A percentile compares a stretch with the other conserved stretches of the same genome.
Conservation (phyloP, 2,888 invertebrate genomes). For the Pilophorus perplexus region DNA sequence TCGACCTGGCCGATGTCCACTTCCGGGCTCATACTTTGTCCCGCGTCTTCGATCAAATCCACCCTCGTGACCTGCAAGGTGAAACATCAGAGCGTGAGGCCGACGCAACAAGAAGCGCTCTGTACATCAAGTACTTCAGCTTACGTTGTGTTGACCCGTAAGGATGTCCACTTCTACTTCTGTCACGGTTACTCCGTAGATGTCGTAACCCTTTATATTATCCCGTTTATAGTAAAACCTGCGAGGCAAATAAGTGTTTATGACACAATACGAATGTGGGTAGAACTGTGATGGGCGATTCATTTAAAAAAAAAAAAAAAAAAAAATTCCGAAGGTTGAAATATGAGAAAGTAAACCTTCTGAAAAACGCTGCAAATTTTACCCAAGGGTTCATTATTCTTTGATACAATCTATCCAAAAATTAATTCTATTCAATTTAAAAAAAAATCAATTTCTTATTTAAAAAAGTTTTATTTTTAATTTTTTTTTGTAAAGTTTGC, state of each 20-base stretch:
- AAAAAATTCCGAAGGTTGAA: too few species aligned
- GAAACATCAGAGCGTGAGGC: not conserved
- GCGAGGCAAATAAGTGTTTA: not conserved
- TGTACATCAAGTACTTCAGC: not conserved
- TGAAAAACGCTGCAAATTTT: too few species aligned
- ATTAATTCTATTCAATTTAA: too few species aligned
- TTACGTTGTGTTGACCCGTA: slow-evolving; percentile 38
- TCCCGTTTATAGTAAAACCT: not conserved
- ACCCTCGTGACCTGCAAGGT: slow-evolving; percentile 59
- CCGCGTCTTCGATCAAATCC: slow-evolving; percentile 73
- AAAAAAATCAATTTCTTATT: too few species aligned
- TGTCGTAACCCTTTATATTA: slow-evolving; percentile 56
- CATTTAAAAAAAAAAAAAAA: too few species aligned
- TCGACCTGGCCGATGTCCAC: slow-evolving; percentile 62
- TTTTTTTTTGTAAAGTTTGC: too few species aligned
- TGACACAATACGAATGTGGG: not conserved
- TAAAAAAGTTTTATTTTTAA: too few species aligned
- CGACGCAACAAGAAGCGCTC: not conserved
- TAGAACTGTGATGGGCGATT: not conserved
- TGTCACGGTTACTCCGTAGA: slow-evolving; percentile 63
- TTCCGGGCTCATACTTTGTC: slow-evolving; percentile 68
- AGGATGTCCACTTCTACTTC: slow-evolving; percentile 64
- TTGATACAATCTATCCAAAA: too few species aligned
- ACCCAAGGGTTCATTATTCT: too few species aligned
- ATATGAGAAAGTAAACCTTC: too few species aligned